Conservation (phyloP, 2,888 invertebrate genomes). For the Synergus gifuensis region DNA sequence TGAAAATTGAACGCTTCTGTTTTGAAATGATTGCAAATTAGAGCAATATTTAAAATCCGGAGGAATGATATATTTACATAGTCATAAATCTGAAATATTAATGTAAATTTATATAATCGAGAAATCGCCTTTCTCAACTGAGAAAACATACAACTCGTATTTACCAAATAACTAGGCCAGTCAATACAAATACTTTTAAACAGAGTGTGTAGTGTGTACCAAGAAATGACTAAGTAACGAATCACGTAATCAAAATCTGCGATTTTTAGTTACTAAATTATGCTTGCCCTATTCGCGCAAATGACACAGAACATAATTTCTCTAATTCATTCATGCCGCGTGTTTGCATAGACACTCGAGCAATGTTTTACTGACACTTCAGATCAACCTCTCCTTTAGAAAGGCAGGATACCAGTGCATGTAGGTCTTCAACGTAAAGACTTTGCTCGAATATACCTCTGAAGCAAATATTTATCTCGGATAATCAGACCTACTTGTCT, state of each 20-base stretch:
- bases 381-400: constrained; percentile 40
- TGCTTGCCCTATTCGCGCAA: constrained; percentile 5
- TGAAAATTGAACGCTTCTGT: neutral
- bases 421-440: constrained; percentile 30
- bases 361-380: constrained; percentile 36
- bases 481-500: constrained; percentile 11
- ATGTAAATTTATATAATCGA: constrained; percentile 30
- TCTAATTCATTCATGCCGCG: constrained; percentile 37
- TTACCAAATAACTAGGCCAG: constrained; percentile 26
- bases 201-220: neutral
- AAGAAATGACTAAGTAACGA: neutral
- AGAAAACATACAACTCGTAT: constrained; percentile 7
- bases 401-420: constrained; percentile 39
- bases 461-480: constrained; percentile 26
- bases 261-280: constrained; percentile 11
- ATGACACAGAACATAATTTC: constrained; percentile 32
- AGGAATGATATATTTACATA: constrained; percentile 27
- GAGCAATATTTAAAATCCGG: neutral
- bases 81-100: constrained; percentile 17
- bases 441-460: constrained; percentile 9
- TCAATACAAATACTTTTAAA: constrained; percentile 4
- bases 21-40: constrained; percentile 13
- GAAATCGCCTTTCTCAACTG: constrained; percentile 25
- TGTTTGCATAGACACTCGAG: constrained; percentile 29
- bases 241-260: constrained; percentile 9